Conservation (phyloP, 1,140 invertebrate species). For the Hyles vespertilio region DNA sequence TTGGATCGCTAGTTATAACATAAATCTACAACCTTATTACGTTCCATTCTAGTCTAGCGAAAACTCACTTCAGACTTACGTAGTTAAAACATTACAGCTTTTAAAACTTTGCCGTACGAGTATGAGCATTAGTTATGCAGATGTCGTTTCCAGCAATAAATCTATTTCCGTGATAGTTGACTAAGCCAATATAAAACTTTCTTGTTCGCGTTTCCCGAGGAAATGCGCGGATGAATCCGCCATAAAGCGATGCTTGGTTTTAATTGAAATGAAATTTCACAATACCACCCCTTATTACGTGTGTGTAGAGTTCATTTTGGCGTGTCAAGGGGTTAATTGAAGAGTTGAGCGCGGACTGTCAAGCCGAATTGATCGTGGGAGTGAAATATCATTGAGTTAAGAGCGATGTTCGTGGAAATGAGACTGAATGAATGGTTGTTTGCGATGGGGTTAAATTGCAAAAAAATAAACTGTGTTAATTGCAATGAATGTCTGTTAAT, state of each 20-base stretch:
- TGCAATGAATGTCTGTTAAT: too few relatives aligned
- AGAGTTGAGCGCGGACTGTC: conserved; percentile 2
- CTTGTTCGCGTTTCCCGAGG: conserved; percentile 11
- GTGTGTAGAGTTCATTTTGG: not conserved
- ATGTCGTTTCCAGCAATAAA: conserved; percentile 12
- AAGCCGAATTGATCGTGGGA: not conserved
- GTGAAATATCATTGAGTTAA: not conserved
- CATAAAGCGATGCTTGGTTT: conserved; percentile 15
- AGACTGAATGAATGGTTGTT: not conserved
- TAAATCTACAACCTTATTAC: too few relatives aligned
- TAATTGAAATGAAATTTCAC: conserved; percentile 24
- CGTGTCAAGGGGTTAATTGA: not conserved
- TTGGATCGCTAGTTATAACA: too few relatives aligned
- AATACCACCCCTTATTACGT: conserved; percentile 8
- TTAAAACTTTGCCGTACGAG: too few relatives aligned
- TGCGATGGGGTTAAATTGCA: too few relatives aligned
- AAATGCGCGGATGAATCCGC: conserved; percentile 9
- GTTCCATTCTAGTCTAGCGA: too few relatives aligned
- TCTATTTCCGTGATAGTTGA: conserved; percentile 11
- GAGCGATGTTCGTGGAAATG: not conserved
- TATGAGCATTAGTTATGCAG: not conserved
- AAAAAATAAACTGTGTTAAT: too few relatives aligned
- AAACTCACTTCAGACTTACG: too few relatives aligned
- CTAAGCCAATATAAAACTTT: conserved; percentile 33
- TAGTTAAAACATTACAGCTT: too few relatives aligned